Base-by-base conservation (phyloP, 2,888 invertebrate species). In the Orthonevra nobilis region DNA sequence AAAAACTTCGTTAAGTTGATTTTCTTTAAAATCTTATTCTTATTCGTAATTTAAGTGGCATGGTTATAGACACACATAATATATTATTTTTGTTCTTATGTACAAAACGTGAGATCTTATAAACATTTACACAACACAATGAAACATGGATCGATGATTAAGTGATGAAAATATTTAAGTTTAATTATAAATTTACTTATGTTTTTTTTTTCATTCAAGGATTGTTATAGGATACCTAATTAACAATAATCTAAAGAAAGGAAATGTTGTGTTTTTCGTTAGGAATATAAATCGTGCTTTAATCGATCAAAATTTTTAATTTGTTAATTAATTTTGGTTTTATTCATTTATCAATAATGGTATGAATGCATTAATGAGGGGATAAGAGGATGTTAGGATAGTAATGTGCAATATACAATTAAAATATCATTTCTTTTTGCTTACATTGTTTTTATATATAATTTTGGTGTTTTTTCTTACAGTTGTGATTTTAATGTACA, bases 401-500 rank as follows among this genome's bases (percentile, higher is more conserved):
- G 30, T 20, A 0, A 15, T 14, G 52, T 38, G 38, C 10, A 17
- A 60, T 66, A 40, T 63, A 66, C 38, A 48, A 36, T 68, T 48
- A 56, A 30, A 23, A 52, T 40, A 36, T 36, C n/a, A n/a, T 30
- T 64, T 50, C 19, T 60, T 14, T 54, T 48, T 19, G n/a, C n/a
- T n/a, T 5, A 23, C 23, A 23, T 28, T 36, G 30, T 32, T 28
- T 58, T 52, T 36, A 50, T 74, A 58, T 23, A 44, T 58, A 61
- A 44, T 66, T 46, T 81, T 81, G 81, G 81, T 81, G 81, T 81
- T 72, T 72, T 63, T 68, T 77, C 81, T 81, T 81, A 81, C 68
- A 73, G 40, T 68, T 68, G 66, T 69, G 82, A 81, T 79, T 63
- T 81, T 54, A 83, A 81, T 79, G 81, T 83, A 82, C 84, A 82